Evolutionary conservation across 1,140 invertebrate genomes (phyloP).

Genomic region (Batillaria attramentaria): DNA sequence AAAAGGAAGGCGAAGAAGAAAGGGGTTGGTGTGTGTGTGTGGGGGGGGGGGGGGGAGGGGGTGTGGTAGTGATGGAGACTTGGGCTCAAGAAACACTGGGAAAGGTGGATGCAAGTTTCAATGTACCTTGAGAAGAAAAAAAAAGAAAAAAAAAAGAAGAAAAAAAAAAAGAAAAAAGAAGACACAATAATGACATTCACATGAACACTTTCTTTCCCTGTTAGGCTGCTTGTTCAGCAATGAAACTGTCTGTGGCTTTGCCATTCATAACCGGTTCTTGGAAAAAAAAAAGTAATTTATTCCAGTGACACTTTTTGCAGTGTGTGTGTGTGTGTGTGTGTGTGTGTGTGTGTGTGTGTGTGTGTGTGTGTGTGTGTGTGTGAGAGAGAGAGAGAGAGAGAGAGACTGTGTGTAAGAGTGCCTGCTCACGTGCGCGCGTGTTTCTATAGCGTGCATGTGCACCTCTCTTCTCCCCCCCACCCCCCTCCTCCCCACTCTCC

Average conservation of each 20-base stretch:
- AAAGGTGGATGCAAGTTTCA: no score
- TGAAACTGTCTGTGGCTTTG: background rate
- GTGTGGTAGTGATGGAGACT: no score
- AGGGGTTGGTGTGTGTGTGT: no score
- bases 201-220: background rate
- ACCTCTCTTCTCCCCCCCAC: conserved; percentile 8
- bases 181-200: background rate
- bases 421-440: background rate
- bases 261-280: no score
- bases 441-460: background rate
- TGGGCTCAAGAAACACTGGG: no score
- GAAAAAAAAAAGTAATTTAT: no score
- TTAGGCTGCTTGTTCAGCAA: background rate
- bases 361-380: background rate
- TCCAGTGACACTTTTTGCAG: no score
- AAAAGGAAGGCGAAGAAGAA: no score
- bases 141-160: no score
- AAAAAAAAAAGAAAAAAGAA: background rate
- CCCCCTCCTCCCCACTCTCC: background rate
- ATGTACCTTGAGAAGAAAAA: no score
- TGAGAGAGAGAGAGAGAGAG: background rate
- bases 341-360: background rate
- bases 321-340: background rate
- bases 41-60: no score
- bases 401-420: conserved; percentile 2